Percentiles rank a stretch among this genome's conserved stretches.
phyloP scores from a whole-genome alignment of 1,140 invertebrate species.

The Procambarus virginalis region DNA sequence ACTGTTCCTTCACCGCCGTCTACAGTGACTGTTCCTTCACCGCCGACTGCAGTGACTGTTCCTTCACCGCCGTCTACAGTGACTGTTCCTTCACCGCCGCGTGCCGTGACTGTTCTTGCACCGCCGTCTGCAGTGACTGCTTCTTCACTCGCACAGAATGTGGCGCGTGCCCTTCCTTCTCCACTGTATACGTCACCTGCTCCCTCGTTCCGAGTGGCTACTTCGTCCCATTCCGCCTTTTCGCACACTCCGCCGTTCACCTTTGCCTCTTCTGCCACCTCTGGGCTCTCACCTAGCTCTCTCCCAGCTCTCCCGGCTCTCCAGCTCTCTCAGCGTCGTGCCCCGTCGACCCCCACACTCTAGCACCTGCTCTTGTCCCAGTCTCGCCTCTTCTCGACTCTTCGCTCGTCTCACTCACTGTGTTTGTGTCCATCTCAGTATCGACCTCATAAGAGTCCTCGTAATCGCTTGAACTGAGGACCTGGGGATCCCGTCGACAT shows the following conservation, averaged over 20 bases:
- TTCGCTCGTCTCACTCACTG: background rate
- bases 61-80: too few species aligned
- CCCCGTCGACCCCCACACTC: background rate
- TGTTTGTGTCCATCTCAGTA: conserved; percentile 30
- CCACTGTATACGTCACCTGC: background rate
- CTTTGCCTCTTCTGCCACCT: background rate
- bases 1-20: too few species aligned
- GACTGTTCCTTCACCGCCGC: too few species aligned
- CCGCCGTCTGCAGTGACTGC: too few species aligned
- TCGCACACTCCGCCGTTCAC: background rate
- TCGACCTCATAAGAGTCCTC: conserved; percentile 33
- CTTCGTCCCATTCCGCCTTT: background rate
- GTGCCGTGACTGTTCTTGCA: too few species aligned
- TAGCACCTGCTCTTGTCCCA: background rate
- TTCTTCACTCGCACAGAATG: background rate
- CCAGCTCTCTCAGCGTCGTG: background rate
- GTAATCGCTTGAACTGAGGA: conserved; percentile 16
- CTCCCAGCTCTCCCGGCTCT: background rate
- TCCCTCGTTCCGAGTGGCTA: background rate
- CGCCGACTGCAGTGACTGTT: too few species aligned
- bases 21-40: too few species aligned
- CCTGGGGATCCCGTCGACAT: background rate
- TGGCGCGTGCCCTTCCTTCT: background rate
- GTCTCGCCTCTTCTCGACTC: background rate
- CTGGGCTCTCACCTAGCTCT: background rate